phyloP scores from a whole-genome alignment of 2,113 vertebrate species.

The Hippocampus zosterae region DNA sequence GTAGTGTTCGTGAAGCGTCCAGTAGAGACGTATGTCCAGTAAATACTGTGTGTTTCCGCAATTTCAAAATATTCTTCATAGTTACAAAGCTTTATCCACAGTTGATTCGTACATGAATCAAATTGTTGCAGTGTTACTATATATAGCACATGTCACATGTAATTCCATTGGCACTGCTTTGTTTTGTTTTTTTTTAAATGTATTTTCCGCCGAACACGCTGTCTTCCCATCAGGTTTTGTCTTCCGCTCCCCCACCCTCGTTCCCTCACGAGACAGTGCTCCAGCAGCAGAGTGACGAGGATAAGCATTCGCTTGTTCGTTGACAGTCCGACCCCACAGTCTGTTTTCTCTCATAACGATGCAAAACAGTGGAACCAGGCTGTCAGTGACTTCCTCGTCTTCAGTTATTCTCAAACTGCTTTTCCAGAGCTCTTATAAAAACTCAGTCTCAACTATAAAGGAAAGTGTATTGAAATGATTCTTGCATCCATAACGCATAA shows the following conservation, averaged over 20 bases:
- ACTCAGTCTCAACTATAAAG: neutral
- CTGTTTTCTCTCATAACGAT: neutral
- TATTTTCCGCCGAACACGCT: neutral
- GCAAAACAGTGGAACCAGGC: neutral
- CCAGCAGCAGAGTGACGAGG: neutral
- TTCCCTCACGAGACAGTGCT: neutral
- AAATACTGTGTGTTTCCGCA: too few species aligned
- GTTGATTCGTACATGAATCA: neutral
- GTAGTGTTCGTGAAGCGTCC: too few species aligned
- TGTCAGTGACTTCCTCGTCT: neutral
- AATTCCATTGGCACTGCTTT: constrained; percentile 5
- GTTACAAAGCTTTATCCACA: neutral
- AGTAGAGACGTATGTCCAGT: too few species aligned
- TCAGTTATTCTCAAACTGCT: neutral
- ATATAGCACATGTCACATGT: neutral
- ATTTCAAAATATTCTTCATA: neutral
- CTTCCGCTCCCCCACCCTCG: neutral
- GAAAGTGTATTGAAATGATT: neutral
- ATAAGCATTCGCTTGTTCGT: neutral
- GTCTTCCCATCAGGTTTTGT: neutral
- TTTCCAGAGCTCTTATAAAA: neutral
- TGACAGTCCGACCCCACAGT: neutral
- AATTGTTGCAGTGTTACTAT: constrained; percentile 1
- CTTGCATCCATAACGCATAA: too few species aligned
- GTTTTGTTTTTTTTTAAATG: neutral